Percentiles rank a stretch among this genome's conserved stretches.
Conservation (phyloP, 2,888 invertebrate genomes). For the Amblyjoppa proteus region DNA sequence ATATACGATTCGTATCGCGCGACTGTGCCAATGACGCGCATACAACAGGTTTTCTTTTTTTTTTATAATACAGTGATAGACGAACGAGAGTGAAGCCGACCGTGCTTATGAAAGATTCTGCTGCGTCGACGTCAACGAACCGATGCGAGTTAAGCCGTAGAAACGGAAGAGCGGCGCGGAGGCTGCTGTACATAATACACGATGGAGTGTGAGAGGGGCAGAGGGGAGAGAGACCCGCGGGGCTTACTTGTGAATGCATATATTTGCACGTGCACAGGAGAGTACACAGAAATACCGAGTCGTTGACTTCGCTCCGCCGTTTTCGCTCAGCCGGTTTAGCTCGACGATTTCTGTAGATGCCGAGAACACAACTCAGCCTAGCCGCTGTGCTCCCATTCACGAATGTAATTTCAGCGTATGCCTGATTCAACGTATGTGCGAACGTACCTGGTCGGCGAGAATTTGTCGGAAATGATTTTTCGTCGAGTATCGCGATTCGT, state of each 20-base stretch:
- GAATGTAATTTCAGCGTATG: slow-evolving; percentile 2
- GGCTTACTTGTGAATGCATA: slow-evolving; percentile 34
- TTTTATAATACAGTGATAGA: background rate
- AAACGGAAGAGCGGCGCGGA: background rate
- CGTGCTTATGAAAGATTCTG: slow-evolving; percentile 48
- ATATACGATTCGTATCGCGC: background rate
- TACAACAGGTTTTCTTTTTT: slow-evolving; percentile 12
- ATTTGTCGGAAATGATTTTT: background rate
- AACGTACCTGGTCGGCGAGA: background rate
- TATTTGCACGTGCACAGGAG: slow-evolving; percentile 30
- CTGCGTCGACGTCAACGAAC: slow-evolving; percentile 47
- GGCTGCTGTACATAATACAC: slow-evolving; percentile 9
- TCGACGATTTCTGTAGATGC: slow-evolving; percentile 4
- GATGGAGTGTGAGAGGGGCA: background rate
- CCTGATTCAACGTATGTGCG: background rate
- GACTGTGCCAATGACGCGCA: slow-evolving; percentile 37
- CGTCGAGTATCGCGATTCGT: background rate
- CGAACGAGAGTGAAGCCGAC: slow-evolving; percentile 21
- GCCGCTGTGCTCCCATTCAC: background rate
- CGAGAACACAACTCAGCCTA: background rate
- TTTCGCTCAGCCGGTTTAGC: slow-evolving; percentile 6
- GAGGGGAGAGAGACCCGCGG: background rate
- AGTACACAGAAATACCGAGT: slow-evolving; percentile 16
- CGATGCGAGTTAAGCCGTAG: slow-evolving; percentile 10
- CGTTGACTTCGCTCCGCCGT: slow-evolving; percentile 23